A percentile compares a stretch with the other conserved stretches of the same genome.
phyloP scores from a whole-genome alignment of 2,888 invertebrate species.

The Strigamia crassipes region DNA sequence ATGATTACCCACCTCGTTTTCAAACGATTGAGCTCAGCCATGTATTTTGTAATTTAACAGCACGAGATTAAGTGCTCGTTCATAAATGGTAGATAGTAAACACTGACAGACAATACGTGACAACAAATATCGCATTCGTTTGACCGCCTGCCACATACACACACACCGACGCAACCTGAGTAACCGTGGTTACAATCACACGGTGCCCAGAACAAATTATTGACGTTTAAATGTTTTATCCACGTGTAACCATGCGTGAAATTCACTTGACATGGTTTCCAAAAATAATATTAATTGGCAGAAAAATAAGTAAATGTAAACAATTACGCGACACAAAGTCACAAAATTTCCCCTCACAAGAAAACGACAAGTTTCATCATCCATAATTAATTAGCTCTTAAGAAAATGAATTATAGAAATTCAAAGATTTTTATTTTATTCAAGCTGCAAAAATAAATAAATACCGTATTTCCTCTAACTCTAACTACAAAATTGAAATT shows the following conservation, averaged over 20 bases:
- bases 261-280: background rate
- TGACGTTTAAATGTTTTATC: slow-evolving; percentile 7
- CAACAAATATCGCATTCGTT: background rate
- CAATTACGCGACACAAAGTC: too few relatives aligned
- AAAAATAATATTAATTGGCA: background rate
- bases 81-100: background rate
- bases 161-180: slow-evolving; percentile 8
- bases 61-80: background rate
- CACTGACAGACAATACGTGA: background rate
- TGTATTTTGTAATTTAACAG: background rate
- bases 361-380: too few relatives aligned
- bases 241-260: background rate
- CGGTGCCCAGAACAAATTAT: background rate
- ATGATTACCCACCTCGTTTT: background rate
- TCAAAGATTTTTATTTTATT: too few relatives aligned
- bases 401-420: too few relatives aligned
- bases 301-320: too few relatives aligned
- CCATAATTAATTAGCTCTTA: too few relatives aligned
- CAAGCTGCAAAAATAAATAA: too few relatives aligned
- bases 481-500: too few relatives aligned
- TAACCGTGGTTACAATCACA: background rate
- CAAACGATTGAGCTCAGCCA: background rate
- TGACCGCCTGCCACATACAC: background rate
- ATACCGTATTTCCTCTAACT: too few relatives aligned
- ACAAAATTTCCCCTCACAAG: too few relatives aligned